Conservation (phyloP, 1,140 invertebrate genomes). For the Tetragnatha versicolor region DNA sequence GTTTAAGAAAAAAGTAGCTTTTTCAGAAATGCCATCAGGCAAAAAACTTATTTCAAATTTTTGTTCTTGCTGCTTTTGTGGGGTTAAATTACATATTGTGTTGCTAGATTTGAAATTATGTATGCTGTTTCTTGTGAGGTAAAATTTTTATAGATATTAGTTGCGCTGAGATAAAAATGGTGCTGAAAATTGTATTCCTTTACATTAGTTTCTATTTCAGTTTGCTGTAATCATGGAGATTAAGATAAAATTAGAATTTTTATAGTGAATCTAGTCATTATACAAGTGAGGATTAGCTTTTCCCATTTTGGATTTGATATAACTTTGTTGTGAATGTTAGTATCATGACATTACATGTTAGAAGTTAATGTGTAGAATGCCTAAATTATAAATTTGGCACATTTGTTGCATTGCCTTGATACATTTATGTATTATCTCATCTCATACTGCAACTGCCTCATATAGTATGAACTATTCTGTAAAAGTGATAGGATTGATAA, state of each 20-base stretch:
- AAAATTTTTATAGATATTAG: conserved; percentile 25
- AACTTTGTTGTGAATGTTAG: conserved; percentile 52
- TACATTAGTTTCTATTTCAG: conserved; percentile 16
- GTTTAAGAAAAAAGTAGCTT: too few species aligned
- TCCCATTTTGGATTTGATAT: conserved; percentile 49
- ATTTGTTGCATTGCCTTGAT: conserved; percentile 54
- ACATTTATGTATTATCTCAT: conserved; percentile 53
- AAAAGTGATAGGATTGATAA: conserved; percentile 45
- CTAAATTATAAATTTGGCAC: conserved; percentile 48
- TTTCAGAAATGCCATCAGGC: too few species aligned
- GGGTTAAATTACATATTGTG: background rate
- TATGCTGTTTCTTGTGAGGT: conserved; percentile 1
- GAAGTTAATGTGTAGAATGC: conserved; percentile 52
- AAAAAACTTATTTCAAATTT: background rate
- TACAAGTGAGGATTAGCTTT: conserved; percentile 42
- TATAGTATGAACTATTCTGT: conserved; percentile 45
- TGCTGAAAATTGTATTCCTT: conserved; percentile 22
- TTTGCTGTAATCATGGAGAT: conserved; percentile 14
- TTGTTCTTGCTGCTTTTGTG: background rate
- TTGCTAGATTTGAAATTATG: background rate
- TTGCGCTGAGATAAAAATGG: conserved; percentile 48
- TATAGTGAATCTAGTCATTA: conserved; percentile 15
- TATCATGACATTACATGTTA: conserved; percentile 47
- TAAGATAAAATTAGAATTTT: conserved; percentile 22
- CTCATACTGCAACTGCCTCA: conserved; percentile 53